phyloP scores from a whole-genome alignment of 30 jellyfish, hydroid and myxozoan genomes.

The Aurelia sp. region DNA sequence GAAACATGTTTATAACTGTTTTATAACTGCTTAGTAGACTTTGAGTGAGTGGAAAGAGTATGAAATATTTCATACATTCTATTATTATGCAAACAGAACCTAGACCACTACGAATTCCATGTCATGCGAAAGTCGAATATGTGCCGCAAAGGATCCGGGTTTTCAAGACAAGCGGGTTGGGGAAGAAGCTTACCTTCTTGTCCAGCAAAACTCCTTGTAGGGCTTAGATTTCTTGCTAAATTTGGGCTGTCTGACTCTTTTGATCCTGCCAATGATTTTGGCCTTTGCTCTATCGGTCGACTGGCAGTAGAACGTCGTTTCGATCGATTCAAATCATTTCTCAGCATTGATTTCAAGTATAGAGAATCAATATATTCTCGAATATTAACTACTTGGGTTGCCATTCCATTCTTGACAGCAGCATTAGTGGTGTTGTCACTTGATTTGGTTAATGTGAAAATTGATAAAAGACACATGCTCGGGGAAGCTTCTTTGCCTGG shows the following conservation, averaged over 20 bases:
- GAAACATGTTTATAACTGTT: no score
- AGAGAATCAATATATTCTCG: constrained; percentile 69
- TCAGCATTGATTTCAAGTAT: constrained; percentile 28
- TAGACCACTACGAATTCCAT: no score
- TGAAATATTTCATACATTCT: no score
- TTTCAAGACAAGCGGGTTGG: no score
- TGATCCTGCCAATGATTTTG: not conserved
- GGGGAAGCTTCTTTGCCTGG: constrained; percentile 42
- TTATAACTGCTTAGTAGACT: no score
- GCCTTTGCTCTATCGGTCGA: constrained; percentile 1
- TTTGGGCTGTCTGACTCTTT: not conserved
- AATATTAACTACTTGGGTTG: constrained; percentile 33
- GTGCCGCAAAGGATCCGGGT: no score
- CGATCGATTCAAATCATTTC: not conserved
- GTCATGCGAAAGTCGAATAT: no score
- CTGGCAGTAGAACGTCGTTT: not conserved
- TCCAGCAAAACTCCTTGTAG: constrained; percentile 45
- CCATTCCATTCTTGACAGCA: constrained; percentile 11
- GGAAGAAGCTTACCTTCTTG: constrained; percentile 36
- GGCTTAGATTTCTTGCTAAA: not conserved
- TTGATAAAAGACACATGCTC: constrained; percentile 30
- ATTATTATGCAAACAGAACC: no score
- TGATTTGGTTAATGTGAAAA: constrained; percentile 27
- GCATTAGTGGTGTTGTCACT: not conserved
- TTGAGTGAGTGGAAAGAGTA: no score